Percentiles rank a stretch among this genome's conserved stretches.
phyloP scores from a whole-genome alignment of 1,140 invertebrate genomes.

The Glossosoma conforme region DNA sequence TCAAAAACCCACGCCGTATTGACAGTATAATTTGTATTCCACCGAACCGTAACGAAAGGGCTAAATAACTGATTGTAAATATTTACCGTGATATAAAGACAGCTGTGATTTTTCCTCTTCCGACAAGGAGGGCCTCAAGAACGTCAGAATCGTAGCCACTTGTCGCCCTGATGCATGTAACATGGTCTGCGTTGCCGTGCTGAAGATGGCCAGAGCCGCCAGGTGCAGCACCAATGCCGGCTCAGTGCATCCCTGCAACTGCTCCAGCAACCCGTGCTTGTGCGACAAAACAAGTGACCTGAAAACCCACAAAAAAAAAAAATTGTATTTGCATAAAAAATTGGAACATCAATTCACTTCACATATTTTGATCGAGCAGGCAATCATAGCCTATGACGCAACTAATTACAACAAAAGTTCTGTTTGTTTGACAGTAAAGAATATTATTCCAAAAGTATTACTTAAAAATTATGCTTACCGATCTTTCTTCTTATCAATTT shows the following conservation, averaged over 20 bases:
- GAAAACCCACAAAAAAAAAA: constrained; percentile 26
- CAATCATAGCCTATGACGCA: not conserved
- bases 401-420: not conserved
- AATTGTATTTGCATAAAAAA: constrained; percentile 6
- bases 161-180: constrained; percentile 88
- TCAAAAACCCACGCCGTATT: no score
- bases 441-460: not conserved
- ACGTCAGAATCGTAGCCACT: constrained; percentile 73
- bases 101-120: constrained; percentile 59
- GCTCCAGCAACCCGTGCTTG: constrained; percentile 73
- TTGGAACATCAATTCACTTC: not conserved
- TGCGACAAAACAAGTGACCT: constrained; percentile 68
- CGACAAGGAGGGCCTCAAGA: constrained; percentile 64
- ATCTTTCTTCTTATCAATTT: constrained; percentile 85
- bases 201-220: constrained; percentile 75
- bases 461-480: constrained; percentile 41
- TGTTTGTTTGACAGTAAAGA: not conserved
- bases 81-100: constrained; percentile 71
- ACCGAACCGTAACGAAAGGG: no score
- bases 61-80: no score
- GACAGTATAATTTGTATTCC: no score
- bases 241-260: constrained; percentile 68
- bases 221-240: constrained; percentile 82
- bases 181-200: constrained; percentile 71
- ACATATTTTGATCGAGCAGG: not conserved